A percentile compares a stretch with the other conserved stretches of the same genome.
Evolutionary conservation across 2,888 invertebrate species (phyloP).

Genomic region (Hedychridium roseum): DNA sequence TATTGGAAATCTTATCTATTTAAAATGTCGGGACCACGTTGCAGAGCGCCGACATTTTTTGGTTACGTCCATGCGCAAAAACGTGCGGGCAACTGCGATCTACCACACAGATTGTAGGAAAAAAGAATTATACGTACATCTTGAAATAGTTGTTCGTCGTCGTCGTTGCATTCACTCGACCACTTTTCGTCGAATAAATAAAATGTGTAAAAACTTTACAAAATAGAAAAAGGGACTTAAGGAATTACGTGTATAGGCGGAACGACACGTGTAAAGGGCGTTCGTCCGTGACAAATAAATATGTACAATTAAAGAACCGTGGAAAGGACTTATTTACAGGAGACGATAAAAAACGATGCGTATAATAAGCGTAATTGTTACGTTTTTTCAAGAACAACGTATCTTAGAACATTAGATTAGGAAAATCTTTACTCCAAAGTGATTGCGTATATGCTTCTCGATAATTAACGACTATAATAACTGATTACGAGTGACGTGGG

Average conservation of each 20-base stretch:
- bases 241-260: not conserved
- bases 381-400: conserved; percentile 8
- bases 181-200: conserved; percentile 16
- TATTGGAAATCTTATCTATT: too few species aligned
- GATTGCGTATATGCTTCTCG: too few species aligned
- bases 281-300: conserved; percentile 23
- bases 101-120: not conserved
- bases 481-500: not conserved
- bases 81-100: not conserved
- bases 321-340: conserved; percentile 20
- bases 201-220: conserved; percentile 5
- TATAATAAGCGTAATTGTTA: conserved; percentile 41
- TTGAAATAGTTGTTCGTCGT: conserved; percentile 6
- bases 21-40: conserved; percentile 50
- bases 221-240: conserved; percentile 5
- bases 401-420: too few species aligned
- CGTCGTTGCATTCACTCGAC: conserved; percentile 23
- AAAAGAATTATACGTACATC: conserved; percentile 26
- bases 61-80: conserved; percentile 1
- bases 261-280: conserved; percentile 43
- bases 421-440: too few species aligned
- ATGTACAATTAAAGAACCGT: conserved; percentile 21
- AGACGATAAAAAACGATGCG: conserved; percentile 15
- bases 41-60: conserved; percentile 22
- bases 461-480: too few species aligned